Evolutionary conservation across 1,140 invertebrate genomes (phyloP).

Genomic region (Vanessa tameamea): DNA sequence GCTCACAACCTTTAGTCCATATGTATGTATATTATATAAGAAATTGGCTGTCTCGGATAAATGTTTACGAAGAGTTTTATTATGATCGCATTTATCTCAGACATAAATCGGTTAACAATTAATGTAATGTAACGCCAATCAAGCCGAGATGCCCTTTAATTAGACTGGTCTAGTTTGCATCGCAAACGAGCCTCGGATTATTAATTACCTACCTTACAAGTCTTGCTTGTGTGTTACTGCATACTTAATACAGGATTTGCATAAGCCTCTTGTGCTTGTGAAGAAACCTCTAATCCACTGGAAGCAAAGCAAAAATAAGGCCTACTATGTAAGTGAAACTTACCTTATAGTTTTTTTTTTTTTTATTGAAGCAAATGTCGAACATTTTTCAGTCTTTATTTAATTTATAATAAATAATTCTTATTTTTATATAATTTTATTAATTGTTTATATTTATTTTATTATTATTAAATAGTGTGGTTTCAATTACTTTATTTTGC

Average conservation of each 20-base stretch:
- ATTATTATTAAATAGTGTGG: no score
- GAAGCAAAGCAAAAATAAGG: neutral
- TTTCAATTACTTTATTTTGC: no score
- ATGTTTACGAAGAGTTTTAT: neutral
- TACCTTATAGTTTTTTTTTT: no score
- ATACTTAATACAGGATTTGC: conserved; percentile 26
- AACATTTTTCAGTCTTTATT: no score
- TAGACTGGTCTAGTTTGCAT: conserved; percentile 36
- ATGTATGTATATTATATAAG: no score
- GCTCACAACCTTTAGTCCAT: no score
- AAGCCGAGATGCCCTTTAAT: conserved; percentile 19
- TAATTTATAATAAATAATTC: no score
- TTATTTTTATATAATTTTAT: no score
- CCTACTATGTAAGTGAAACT: no score
- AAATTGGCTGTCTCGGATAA: neutral
- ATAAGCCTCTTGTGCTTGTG: conserved; percentile 26
- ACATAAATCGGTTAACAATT: conserved; percentile 29
- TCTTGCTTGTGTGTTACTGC: conserved; percentile 29
- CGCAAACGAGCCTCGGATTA: conserved; percentile 33
- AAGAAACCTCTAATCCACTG: neutral
- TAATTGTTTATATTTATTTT: no score
- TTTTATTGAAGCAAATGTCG: no score
- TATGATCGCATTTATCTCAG: neutral
- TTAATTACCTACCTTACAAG: conserved; percentile 33
- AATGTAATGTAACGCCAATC: conserved; percentile 27